These are phyloP conservation scores for Listrodromus nycthemerus DNA, from an alignment of 2,888 invertebrate species.

Conservation along the genomic window DNA sequence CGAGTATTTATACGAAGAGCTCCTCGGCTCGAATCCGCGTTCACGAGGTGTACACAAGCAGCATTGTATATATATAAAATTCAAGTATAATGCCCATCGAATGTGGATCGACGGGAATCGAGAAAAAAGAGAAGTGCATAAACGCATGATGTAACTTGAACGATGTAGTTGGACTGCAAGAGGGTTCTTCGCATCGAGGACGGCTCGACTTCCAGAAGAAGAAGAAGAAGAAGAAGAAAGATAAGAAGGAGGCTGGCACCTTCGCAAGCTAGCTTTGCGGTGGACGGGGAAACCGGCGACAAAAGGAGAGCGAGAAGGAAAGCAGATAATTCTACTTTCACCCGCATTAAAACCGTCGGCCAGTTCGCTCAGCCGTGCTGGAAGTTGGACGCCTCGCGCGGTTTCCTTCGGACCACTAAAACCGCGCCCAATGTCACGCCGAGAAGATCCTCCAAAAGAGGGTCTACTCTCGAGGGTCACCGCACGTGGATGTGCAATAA, in stretches of 20 bases:
- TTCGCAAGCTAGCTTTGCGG: not conserved
- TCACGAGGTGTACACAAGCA: not conserved
- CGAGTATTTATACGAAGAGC: constrained; percentile 74
- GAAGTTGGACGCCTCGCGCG: constrained; percentile 18
- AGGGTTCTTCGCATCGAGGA: constrained; percentile 29
- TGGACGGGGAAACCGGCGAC: constrained; percentile 17
- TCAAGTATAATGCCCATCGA: constrained; percentile 41
- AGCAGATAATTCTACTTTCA: constrained; percentile 59
- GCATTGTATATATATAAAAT: constrained; percentile 4
- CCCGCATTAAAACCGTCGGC: constrained; percentile 58
- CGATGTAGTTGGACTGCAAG: constrained; percentile 40
- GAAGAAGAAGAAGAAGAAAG: constrained; percentile 2
- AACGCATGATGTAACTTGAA: constrained; percentile 48
- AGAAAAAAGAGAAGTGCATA: constrained; percentile 33
- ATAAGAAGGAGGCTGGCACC: constrained; percentile 10
- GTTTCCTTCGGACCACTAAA: constrained; percentile 41
- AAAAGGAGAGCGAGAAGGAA: constrained; percentile 45
- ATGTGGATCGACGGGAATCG: constrained; percentile 47
- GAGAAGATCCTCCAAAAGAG: constrained; percentile 7
- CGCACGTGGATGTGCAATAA: constrained; percentile 35
- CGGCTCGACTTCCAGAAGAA: not conserved
- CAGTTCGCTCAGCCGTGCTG: constrained; percentile 24
- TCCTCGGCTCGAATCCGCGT: not conserved
- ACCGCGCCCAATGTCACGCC: constrained; percentile 66
- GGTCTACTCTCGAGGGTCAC: not conserved